phyloP scores from a whole-genome alignment of 2,113 vertebrate genomes.

The Junco hyemalis region DNA sequence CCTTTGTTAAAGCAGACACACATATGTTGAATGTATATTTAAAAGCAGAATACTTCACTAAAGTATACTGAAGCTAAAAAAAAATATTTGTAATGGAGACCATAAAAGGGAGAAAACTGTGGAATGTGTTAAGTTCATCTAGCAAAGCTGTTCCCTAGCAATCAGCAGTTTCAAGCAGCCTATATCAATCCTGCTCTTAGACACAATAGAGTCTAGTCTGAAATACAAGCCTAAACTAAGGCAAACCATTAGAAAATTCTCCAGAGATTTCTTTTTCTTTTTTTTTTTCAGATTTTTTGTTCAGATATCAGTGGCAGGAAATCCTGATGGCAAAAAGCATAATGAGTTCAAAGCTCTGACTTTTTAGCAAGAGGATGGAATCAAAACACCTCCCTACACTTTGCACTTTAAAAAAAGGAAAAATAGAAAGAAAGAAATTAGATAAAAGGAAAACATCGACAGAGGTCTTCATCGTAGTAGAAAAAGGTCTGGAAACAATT shows the following conservation, averaged over 20 bases:
- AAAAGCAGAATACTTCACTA: conserved; percentile 21
- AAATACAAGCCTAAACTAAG: conserved; percentile 7
- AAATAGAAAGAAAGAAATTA: not conserved
- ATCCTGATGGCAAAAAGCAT: conserved; percentile 3
- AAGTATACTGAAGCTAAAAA: conserved; percentile 12
- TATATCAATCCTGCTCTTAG: conserved; percentile 31
- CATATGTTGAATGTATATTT: conserved; percentile 39
- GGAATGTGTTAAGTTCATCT: conserved; percentile 42
- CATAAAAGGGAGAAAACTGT: conserved; percentile 59
- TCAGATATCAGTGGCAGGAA: not conserved
- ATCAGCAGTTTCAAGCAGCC: conserved; percentile 31
- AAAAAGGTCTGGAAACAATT: conserved; percentile 46
- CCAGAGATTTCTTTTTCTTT: not conserved
- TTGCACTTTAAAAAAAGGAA: not conserved
- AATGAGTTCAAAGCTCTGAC: not conserved
- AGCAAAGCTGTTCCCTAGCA: conserved; percentile 43
- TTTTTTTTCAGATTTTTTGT: not conserved
- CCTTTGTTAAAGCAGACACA: conserved; percentile 25
- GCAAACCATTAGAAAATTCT: conserved; percentile 38
- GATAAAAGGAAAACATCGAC: not conserved
- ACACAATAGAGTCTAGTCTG: conserved; percentile 34
- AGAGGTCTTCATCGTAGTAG: not conserved
- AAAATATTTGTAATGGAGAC: conserved; percentile 28
- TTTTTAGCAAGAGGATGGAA: not conserved
- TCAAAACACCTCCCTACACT: not conserved